Evolutionary conservation across 2,888 invertebrate species (phyloP).

Genomic region (Agonopterix subpropinquella): DNA sequence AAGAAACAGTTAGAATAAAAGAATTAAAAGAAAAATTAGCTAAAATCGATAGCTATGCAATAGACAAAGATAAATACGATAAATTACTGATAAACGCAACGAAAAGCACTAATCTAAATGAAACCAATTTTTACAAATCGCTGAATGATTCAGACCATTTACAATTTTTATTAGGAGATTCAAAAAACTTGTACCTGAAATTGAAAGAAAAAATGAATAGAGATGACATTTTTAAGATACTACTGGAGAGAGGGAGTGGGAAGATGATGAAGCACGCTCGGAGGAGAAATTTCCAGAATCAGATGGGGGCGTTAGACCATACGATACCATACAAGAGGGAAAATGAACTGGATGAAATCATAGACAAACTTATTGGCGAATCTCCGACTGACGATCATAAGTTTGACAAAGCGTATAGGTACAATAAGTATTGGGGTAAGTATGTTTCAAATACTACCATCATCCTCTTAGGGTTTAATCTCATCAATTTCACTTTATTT

Average conservation of each 20-base stretch:
- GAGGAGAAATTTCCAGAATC: constrained; percentile 20
- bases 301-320: constrained; percentile 24
- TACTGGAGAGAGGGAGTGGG: constrained; percentile 27
- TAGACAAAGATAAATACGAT: constrained; percentile 35
- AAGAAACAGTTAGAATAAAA: constrained; percentile 25
- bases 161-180: constrained; percentile 24
- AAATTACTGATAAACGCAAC: constrained; percentile 36
- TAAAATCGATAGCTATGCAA: constrained; percentile 36
- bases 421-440: constrained; percentile 56
- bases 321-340: constrained; percentile 16
- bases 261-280: constrained; percentile 35
- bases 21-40: constrained; percentile 44
- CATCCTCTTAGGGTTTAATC: too few relatives aligned
- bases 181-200: constrained; percentile 47
- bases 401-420: constrained; percentile 23
- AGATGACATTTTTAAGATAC: constrained; percentile 47
- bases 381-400: constrained; percentile 42
- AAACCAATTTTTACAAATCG: constrained; percentile 48
- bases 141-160: constrained; percentile 45
- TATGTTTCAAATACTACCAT: not conserved
- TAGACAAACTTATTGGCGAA: constrained; percentile 51
- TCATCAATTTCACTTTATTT: too few relatives aligned
- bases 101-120: constrained; percentile 31
- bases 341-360: constrained; percentile 32
- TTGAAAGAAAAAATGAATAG: constrained; percentile 58